Conservation (phyloP, 2,113 vertebrate species). For the Gallinago undulata region DNA sequence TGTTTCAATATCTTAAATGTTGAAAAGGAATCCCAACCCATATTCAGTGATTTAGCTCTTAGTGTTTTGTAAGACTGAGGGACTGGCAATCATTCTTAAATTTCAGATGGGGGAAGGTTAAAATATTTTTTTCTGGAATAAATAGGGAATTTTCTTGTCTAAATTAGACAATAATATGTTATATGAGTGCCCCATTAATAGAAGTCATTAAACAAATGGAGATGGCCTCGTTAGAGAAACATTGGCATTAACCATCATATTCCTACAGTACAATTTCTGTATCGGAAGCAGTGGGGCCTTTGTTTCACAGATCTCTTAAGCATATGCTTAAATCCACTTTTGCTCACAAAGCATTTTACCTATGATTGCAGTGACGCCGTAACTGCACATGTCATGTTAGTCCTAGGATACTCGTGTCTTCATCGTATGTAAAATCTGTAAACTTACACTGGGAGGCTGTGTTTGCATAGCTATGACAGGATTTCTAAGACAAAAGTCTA, state of each 20-base stretch:
- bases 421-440: not conserved
- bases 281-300: not conserved
- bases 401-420: not conserved
- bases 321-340: not conserved
- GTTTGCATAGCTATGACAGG: not conserved
- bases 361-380: fast-evolving
- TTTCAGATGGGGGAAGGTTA: not conserved
- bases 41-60: not conserved
- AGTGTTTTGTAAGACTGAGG: not conserved
- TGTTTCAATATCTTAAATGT: not conserved
- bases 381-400: not conserved
- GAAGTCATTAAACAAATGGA: not conserved
- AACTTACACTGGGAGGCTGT: not conserved
- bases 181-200: not conserved
- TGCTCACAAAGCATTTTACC: not conserved
- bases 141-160: not conserved
- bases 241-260: not conserved
- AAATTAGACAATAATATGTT: not conserved
- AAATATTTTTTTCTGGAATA: not conserved
- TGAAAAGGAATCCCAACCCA: not conserved
- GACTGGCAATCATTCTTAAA: not conserved
- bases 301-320: not conserved
- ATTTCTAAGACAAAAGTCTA: not conserved
- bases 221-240: not conserved
- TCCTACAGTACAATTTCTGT: not conserved